Evolutionary conservation across 2,113 vertebrate species (phyloP).

Genomic region (Nerophis ophidion): DNA sequence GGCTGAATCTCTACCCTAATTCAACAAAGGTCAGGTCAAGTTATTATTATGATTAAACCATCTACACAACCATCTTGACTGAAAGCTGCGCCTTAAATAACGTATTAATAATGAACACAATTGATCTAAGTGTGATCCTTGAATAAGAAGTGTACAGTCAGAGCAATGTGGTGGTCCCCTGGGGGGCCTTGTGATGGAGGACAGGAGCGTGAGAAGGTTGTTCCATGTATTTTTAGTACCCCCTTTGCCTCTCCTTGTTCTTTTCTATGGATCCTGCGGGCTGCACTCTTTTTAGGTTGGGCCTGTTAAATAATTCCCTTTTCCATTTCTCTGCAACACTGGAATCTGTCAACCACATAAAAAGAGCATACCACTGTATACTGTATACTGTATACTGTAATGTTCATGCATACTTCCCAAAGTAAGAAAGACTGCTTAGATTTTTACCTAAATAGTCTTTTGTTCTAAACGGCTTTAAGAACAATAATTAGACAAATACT

Average conservation of each 20-base stretch:
- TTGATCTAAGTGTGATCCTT: constrained; percentile 5
- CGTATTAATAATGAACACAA: too few species aligned
- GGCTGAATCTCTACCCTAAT: not conserved
- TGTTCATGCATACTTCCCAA: too few species aligned
- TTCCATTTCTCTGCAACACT: constrained; percentile 5
- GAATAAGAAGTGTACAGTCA: constrained; percentile 8
- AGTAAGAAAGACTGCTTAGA: not conserved
- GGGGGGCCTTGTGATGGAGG: constrained; percentile 21
- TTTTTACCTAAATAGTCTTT: not conserved
- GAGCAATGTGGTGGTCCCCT: constrained; percentile 16
- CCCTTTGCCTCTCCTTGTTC: constrained; percentile 5
- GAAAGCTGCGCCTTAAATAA: too few species aligned
- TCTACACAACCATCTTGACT: too few species aligned
- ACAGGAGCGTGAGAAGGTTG: constrained; percentile 33
- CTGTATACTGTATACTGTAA: too few species aligned
- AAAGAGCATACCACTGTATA: not conserved
- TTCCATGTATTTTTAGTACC: constrained; percentile 35
- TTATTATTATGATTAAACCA: not conserved
- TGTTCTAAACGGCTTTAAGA: not conserved
- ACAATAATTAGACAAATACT: not conserved
- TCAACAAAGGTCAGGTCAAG: not conserved
- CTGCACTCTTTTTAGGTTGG: not conserved
- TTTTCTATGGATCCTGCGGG: constrained; percentile 7
- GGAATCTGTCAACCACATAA: not conserved
- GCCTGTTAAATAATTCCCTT: constrained; percentile 21